Percentiles rank a stretch among this genome's conserved stretches.
These are phyloP conservation scores for Melipona quadrifasciata DNA, from an alignment of 1,140 invertebrate species.

Conservation along the genomic window DNA sequence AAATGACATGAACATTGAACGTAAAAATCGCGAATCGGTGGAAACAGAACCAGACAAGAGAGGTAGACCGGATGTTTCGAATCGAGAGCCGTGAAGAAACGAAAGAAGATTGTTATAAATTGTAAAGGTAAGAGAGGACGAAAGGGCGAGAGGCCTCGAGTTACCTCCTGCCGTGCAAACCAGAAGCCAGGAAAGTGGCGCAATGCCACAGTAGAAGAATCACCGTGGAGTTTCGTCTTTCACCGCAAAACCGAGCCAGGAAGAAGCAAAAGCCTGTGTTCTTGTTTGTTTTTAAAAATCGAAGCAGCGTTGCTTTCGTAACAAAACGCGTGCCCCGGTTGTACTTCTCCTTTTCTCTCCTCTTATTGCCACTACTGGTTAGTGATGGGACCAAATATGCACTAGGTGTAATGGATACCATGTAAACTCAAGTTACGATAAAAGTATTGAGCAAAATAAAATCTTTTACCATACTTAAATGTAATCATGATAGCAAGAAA, in stretches of 20 bases:
- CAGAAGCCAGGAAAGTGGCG: slow-evolving; percentile 67
- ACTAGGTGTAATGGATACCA: too few relatives aligned
- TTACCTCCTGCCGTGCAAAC: slow-evolving; percentile 57
- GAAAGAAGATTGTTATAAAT: not conserved
- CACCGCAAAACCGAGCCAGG: slow-evolving; percentile 62
- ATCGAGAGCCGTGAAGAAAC: not conserved
- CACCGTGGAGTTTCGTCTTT: slow-evolving; percentile 64
- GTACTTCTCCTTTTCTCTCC: not conserved
- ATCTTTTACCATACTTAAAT: too few relatives aligned
- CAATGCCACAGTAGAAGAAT: slow-evolving; percentile 57
- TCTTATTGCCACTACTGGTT: not conserved
- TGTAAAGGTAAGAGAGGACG: not conserved
- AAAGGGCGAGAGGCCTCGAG: slow-evolving; percentile 42
- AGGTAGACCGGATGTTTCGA: not conserved
- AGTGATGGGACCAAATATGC: too few relatives aligned
- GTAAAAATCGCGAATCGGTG: not conserved
- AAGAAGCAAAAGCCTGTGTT: slow-evolving; percentile 60
- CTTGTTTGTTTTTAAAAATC: slow-evolving; percentile 47
- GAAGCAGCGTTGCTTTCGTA: slow-evolving; percentile 35
- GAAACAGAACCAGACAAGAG: not conserved
- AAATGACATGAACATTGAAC: not conserved
- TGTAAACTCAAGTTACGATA: too few relatives aligned
- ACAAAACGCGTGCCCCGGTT: slow-evolving; percentile 10
- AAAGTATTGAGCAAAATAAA: too few relatives aligned
- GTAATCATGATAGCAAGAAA: too few relatives aligned